Evolutionary conservation across 2,113 vertebrate species (phyloP).

Genomic region (Cygnus atratus): DNA sequence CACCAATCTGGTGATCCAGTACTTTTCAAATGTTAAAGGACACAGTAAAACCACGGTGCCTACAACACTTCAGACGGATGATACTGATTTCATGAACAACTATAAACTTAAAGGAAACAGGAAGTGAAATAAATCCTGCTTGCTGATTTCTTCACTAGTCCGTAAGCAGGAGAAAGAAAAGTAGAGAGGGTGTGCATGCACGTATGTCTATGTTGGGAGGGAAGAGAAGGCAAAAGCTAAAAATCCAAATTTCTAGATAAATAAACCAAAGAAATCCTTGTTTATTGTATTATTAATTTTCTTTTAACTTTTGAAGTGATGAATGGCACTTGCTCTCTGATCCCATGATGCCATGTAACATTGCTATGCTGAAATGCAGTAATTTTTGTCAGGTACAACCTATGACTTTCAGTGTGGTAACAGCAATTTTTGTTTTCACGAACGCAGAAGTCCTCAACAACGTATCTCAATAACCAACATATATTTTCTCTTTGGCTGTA

Average conservation of each 20-base stretch:
- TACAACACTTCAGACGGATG: background rate
- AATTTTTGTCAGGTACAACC: background rate
- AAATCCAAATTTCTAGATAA: background rate
- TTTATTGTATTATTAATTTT: background rate
- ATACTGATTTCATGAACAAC: background rate
- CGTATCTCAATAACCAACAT: background rate
- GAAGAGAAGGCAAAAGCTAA: background rate
- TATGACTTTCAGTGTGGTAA: background rate
- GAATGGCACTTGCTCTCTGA: background rate
- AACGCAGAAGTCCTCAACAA: background rate
- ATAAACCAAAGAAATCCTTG: background rate
- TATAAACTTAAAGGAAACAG: background rate
- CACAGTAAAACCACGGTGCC: background rate
- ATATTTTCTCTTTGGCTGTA: background rate
- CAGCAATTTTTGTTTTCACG: background rate
- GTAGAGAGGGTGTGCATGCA: background rate
- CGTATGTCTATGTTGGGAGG: fast-evolving
- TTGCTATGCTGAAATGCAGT: background rate
- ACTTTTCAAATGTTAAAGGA: background rate
- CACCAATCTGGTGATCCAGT: background rate
- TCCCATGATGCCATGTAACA: background rate
- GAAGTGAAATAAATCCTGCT: background rate
- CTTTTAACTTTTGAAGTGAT: background rate
- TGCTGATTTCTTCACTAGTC: background rate
- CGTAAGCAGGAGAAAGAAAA: background rate